A percentile compares a stretch with the other conserved stretches of the same genome.
Conservation (phyloP, 2,888 invertebrate genomes). For the Cheilosia impressa region DNA sequence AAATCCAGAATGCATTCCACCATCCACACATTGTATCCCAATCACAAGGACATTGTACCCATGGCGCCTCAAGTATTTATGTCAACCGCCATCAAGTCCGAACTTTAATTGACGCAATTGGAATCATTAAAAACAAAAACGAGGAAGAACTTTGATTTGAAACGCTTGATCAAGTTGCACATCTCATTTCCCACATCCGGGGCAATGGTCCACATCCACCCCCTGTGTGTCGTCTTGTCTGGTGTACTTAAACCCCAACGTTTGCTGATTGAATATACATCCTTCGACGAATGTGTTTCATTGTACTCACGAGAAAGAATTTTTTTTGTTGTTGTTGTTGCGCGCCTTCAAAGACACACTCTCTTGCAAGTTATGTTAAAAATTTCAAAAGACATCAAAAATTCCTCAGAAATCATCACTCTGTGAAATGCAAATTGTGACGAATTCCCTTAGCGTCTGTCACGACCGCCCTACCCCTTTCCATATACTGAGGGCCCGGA, state of each 20-base stretch:
- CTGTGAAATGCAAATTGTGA: constrained; percentile 73
- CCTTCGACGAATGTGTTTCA: constrained; percentile 16
- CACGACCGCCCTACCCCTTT: constrained; percentile 1
- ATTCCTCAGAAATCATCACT: constrained; percentile 64
- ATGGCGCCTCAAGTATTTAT: background rate
- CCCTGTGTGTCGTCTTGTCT: background rate
- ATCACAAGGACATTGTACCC: background rate
- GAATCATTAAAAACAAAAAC: constrained; percentile 35
- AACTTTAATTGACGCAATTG: constrained; percentile 47
- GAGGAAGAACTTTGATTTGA: constrained; percentile 31
- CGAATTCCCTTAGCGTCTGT: constrained; percentile 47
- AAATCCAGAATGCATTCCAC: too few relatives aligned
- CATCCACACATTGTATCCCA: background rate
- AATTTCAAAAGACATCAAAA: constrained; percentile 69
- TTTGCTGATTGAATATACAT: constrained; percentile 40
- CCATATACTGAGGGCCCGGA: too few relatives aligned
- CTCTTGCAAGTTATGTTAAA: constrained; percentile 57
- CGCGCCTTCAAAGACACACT: constrained; percentile 42
- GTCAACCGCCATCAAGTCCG: constrained; percentile 8
- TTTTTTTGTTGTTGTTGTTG: constrained; percentile 15
- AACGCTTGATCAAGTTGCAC: constrained; percentile 25
- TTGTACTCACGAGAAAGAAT: constrained; percentile 31
- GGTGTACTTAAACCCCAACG: constrained; percentile 28
- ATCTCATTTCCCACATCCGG: background rate
- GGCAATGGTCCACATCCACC: constrained; percentile 7